These are phyloP conservation scores for Maccullochella peelii DNA, from an alignment of 2,113 vertebrate species.

Conservation along the genomic window DNA sequence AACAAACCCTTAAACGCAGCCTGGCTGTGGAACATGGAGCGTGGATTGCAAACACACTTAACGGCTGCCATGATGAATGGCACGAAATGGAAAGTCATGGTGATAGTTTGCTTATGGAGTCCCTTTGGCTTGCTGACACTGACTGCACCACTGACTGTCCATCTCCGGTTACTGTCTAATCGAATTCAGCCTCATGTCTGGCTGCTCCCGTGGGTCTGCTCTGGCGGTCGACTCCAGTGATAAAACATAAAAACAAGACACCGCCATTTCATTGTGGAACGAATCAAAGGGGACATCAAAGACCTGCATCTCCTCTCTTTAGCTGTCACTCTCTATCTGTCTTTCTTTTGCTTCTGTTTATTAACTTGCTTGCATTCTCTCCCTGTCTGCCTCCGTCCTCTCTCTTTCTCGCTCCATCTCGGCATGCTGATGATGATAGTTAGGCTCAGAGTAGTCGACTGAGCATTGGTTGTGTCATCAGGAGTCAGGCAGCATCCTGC, in stretches of 20 bases:
- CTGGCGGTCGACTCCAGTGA: conserved; percentile 75
- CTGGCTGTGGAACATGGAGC: neutral
- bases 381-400: neutral
- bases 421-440: conserved; percentile 36
- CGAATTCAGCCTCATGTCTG: conserved; percentile 82
- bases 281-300: conserved; percentile 74
- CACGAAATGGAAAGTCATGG: conserved; percentile 53
- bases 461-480: conserved; percentile 59
- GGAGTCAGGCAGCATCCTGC: conserved; percentile 70
- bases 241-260: conserved; percentile 84
- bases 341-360: conserved; percentile 50
- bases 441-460: conserved; percentile 17
- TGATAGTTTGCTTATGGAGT: conserved; percentile 68
- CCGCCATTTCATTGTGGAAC: conserved; percentile 74
- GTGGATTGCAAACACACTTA: conserved; percentile 28
- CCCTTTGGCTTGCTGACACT: conserved; percentile 53
- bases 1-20: conserved; percentile 45
- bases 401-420: conserved; percentile 3
- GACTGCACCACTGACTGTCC: conserved; percentile 71
- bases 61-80: conserved; percentile 16
- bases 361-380: conserved; percentile 64
- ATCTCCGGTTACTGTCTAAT: conserved; percentile 80
- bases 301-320: conserved; percentile 57
- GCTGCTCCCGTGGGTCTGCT: conserved; percentile 76
- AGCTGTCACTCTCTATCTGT: conserved; percentile 29